Evolutionary conservation across 2,888 invertebrate species (phyloP).

Genomic region (Chaetoderma sp.): DNA sequence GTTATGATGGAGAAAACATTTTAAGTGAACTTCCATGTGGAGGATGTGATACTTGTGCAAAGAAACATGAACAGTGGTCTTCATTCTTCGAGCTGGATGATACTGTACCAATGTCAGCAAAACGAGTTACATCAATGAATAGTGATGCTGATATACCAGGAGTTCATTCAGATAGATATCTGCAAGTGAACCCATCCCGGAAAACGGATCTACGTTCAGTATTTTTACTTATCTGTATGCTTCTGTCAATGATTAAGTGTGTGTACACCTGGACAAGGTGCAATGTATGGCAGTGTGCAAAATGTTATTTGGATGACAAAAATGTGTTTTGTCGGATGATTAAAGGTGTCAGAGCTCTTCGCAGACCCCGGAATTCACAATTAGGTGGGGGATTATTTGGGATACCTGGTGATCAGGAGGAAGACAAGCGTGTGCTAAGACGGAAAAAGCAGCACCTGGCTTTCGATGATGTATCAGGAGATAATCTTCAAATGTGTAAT

Average conservation of each 20-base stretch:
- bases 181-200: too few relatives aligned
- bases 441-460: neutral
- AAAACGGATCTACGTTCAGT: too few relatives aligned
- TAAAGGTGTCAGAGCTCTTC: too few relatives aligned
- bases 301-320: too few relatives aligned
- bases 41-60: constrained; percentile 24
- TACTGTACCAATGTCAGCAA: neutral
- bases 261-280: too few relatives aligned
- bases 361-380: too few relatives aligned
- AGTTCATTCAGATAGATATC: too few relatives aligned
- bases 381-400: too few relatives aligned
- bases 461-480: neutral
- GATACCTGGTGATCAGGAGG: neutral
- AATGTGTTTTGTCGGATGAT: too few relatives aligned
- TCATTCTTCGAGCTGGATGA: neutral
- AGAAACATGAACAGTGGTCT: constrained; percentile 23
- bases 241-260: too few relatives aligned
- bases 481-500: neutral
- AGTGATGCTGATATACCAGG: too few relatives aligned
- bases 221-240: too few relatives aligned
- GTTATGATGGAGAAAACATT: constrained; percentile 22
- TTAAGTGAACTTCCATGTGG: constrained; percentile 24
- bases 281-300: neutral
- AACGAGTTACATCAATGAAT: neutral
- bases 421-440: neutral